Evolutionary conservation across 2,888 invertebrate genomes (phyloP).

Genomic region (Hartigia nigra): DNA sequence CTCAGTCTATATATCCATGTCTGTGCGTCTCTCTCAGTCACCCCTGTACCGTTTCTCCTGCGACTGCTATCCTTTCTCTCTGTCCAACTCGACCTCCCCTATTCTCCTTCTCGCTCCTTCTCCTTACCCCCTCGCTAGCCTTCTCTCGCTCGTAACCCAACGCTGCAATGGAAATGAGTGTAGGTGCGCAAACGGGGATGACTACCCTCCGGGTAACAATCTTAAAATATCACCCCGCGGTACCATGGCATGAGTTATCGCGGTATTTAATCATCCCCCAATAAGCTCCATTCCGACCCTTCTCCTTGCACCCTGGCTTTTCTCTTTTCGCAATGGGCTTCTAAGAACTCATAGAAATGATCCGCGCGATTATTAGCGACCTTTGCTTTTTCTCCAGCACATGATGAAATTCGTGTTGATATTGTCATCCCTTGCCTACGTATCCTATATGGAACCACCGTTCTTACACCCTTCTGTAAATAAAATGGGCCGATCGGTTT

Average conservation of each 20-base stretch:
- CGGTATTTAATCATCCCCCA: conserved; percentile 58
- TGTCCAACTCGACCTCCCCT: conserved; percentile 3
- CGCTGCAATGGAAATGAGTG: neutral
- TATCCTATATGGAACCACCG: neutral
- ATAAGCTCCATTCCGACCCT: conserved; percentile 38
- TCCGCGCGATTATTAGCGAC: neutral
- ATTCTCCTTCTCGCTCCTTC: conserved; percentile 8
- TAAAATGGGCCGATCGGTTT: neutral
- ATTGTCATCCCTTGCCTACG: neutral
- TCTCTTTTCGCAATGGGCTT: neutral
- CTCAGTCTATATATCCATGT: neutral
- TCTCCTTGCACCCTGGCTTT: conserved; percentile 9
- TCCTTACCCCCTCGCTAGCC: conserved; percentile 4
- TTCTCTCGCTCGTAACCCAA: conserved; percentile 23
- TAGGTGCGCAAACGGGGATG: conserved; percentile 19
- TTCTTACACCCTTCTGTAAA: neutral
- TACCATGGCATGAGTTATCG: conserved; percentile 52
- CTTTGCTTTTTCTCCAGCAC: conserved; percentile 6
- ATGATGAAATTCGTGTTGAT: neutral
- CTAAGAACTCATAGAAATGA: neutral
- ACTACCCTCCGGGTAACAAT: conserved; percentile 46
- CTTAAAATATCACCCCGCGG: conserved; percentile 55
- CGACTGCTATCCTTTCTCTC: conserved; percentile 6
- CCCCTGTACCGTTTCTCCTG: conserved; percentile 13
- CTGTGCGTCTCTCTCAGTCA: neutral